A percentile compares a stretch with the other conserved stretches of the same genome.
Evolutionary conservation across 2,888 invertebrate genomes (phyloP).

Genomic region (Macaria liturata): DNA sequence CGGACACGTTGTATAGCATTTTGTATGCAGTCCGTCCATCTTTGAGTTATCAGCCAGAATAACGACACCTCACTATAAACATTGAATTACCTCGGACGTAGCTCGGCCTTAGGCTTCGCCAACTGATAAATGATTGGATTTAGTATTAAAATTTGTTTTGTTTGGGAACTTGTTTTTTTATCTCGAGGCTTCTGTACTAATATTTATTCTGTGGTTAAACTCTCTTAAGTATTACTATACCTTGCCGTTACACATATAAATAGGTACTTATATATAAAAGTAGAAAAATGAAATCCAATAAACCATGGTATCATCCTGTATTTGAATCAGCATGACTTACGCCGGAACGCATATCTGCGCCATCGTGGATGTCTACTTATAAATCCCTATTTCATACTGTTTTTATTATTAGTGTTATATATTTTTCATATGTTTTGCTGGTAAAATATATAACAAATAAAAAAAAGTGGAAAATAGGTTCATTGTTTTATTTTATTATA

Average conservation of each 20-base stretch:
- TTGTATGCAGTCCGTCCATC: neutral
- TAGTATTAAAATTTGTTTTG: slow-evolving; percentile 1
- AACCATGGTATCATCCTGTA: slow-evolving; percentile 1
- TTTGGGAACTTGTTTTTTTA: slow-evolving; percentile 1
- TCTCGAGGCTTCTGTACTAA: slow-evolving; percentile 1
- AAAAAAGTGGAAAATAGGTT: slow-evolving; percentile 1
- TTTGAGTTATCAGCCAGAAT: slow-evolving; percentile 1
- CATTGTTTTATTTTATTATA: slow-evolving; percentile 1
- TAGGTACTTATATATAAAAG: slow-evolving; percentile 1
- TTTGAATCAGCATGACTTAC: slow-evolving; percentile 1
- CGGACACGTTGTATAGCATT: slow-evolving; percentile 1
- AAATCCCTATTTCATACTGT: slow-evolving; percentile 1
- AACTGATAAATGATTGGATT: slow-evolving; percentile 1
- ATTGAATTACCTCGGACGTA: neutral
- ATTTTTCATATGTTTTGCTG: slow-evolving; percentile 1
- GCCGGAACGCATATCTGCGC: slow-evolving; percentile 1
- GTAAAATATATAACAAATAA: slow-evolving; percentile 1
- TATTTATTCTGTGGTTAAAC: slow-evolving; percentile 1
- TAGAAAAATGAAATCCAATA: neutral
- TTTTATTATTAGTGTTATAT: slow-evolving; percentile 1
- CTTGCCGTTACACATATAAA: slow-evolving; percentile 1
- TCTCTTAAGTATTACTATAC: slow-evolving; percentile 1
- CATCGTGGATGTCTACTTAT: slow-evolving; percentile 1
- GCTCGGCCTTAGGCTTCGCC: neutral
- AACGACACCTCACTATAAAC: neutral